Evolutionary conservation across 2,797 vertebrate genomes (phyloP).

Genomic region (Gephyroberyx darwinii): DNA sequence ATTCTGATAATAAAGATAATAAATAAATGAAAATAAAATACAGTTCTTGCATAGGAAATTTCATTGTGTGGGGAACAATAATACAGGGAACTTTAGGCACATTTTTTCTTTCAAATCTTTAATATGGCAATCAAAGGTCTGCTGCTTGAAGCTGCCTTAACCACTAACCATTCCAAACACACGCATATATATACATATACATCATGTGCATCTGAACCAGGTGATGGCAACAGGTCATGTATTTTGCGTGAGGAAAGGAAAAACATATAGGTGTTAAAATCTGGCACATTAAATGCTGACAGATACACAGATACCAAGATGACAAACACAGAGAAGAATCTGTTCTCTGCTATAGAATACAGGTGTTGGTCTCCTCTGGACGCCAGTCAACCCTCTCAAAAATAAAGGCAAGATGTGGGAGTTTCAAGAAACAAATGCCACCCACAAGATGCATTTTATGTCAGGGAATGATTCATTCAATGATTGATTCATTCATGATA

Average conservation of each 20-base stretch:
- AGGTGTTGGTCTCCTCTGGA: neutral
- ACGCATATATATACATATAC: neutral
- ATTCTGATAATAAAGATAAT: neutral
- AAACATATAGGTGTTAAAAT: neutral
- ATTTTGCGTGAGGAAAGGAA: neutral
- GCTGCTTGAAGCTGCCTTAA: slow-evolving; percentile 18
- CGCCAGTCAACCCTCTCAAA: neutral
- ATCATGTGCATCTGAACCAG: neutral
- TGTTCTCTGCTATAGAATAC: too few species aligned
- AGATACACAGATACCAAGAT: neutral
- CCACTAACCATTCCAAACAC: neutral
- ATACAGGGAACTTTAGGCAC: neutral
- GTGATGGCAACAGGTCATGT: slow-evolving; percentile 1
- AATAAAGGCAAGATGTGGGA: neutral
- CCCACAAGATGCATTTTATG: neutral
- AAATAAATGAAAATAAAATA: too few species aligned
- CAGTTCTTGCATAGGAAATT: too few species aligned
- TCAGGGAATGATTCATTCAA: slow-evolving; percentile 5
- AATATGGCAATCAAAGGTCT: slow-evolving; percentile 31
- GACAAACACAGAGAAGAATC: too few species aligned
- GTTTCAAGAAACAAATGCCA: too few species aligned
- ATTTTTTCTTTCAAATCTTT: slow-evolving; percentile 38
- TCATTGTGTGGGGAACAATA: too few species aligned
- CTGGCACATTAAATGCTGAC: neutral
- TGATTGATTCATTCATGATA: too few species aligned